Conservation (phyloP, 2,888 invertebrate genomes). For the Parnassius glacialis region DNA sequence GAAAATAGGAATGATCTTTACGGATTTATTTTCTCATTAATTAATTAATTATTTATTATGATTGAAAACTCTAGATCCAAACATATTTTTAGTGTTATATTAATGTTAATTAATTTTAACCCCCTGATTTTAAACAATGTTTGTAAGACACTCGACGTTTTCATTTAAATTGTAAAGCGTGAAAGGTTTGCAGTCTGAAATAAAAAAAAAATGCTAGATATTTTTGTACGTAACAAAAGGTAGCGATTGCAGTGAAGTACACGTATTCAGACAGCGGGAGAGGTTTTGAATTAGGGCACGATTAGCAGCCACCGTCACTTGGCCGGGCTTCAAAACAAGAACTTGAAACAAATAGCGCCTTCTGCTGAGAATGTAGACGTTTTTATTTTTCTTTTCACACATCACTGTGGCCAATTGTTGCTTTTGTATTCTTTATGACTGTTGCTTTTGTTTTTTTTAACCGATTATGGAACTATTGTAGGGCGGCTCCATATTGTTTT, state of each 20-base stretch:
- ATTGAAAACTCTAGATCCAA: no score
- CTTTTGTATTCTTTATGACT: slow-evolving; percentile 42
- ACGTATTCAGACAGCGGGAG: slow-evolving; percentile 30
- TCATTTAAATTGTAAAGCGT: no score
- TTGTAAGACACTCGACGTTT: no score
- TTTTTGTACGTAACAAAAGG: slow-evolving; percentile 21
- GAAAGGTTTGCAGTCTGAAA: no score
- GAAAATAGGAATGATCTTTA: no score
- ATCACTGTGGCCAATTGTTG: slow-evolving; percentile 59
- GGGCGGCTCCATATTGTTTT: slow-evolving; percentile 13
- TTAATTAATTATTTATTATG: no score
- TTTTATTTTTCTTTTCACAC: slow-evolving; percentile 48
- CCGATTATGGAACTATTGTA: slow-evolving; percentile 19
- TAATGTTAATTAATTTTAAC: no score
- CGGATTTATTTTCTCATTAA: no score
- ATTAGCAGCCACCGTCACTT: slow-evolving; percentile 52
- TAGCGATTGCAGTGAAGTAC: slow-evolving; percentile 24
- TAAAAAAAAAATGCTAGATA: not conserved
- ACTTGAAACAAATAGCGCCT: slow-evolving; percentile 48
- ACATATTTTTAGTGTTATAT: no score
- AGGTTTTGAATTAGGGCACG: slow-evolving; percentile 48
- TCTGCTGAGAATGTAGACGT: slow-evolving; percentile 41
- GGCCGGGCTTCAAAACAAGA: slow-evolving; percentile 58
- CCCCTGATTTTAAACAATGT: no score
- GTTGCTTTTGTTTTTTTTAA: slow-evolving; percentile 31